phyloP scores from a whole-genome alignment of 2,113 vertebrate species.

The Astatotilapia flaviijosephi region DNA sequence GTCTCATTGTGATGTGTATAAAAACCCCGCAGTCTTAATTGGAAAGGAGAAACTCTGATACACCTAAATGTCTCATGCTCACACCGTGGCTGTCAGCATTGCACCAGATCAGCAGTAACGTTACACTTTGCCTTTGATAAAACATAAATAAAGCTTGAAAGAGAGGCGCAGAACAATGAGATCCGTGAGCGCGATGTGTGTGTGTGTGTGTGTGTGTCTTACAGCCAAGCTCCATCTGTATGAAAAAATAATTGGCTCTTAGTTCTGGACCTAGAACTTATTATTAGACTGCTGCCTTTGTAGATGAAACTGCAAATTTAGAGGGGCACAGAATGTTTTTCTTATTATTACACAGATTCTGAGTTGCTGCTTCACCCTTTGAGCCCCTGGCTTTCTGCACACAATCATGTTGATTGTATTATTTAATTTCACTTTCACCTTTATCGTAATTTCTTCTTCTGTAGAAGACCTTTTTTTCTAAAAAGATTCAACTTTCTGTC shows the following conservation, averaged over 20 bases:
- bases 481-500: background rate
- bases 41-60: background rate
- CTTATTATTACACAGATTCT: background rate
- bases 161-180: background rate
- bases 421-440: background rate
- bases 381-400: background rate
- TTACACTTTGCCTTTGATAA: background rate
- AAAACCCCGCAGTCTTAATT: constrained; percentile 42
- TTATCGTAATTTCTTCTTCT: background rate
- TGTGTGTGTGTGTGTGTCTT: background rate
- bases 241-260: constrained; percentile 31
- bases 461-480: background rate
- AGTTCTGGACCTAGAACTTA: constrained; percentile 25
- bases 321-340: background rate
- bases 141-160: background rate
- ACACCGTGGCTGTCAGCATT: background rate
- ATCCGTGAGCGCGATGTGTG: background rate
- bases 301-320: constrained; percentile 19
- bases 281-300: constrained; percentile 20
- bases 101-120: background rate
- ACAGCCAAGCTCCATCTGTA: background rate
- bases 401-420: background rate
- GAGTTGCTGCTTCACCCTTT: background rate
- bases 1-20: constrained; percentile 31
- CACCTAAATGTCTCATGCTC: background rate